Conservation (phyloP, 2,113 vertebrate genomes). For the Ceyx melanurus region DNA sequence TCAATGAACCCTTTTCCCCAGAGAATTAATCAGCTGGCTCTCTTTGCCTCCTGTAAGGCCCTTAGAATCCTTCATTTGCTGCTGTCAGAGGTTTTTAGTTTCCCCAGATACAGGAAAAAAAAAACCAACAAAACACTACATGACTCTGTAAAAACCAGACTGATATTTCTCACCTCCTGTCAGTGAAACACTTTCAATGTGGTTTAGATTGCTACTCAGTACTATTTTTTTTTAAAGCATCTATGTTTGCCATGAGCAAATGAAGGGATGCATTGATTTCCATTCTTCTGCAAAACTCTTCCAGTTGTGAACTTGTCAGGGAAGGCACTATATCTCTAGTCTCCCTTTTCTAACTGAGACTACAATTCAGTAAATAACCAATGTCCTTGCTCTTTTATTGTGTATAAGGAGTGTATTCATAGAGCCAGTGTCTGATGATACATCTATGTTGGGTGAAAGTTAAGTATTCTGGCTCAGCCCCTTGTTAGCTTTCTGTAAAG, state of each 20-base stretch:
- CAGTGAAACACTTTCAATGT: neutral
- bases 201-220: neutral
- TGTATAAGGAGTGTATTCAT: neutral
- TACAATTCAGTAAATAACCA: neutral
- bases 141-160: neutral
- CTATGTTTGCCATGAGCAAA: neutral
- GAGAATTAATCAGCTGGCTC: neutral
- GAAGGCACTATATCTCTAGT: neutral
- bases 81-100: neutral
- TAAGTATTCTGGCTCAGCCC: neutral
- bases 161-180: neutral
- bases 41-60: fast-evolving
- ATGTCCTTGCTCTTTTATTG: neutral
- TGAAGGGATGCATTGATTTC: neutral
- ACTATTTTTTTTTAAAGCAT: neutral
- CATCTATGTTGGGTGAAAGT: fast-evolving
- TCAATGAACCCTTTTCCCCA: neutral
- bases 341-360: neutral
- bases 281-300: neutral
- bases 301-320: neutral
- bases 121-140: neutral
- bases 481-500: neutral
- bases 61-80: neutral
- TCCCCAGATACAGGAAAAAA: neutral
- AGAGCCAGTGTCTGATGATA: neutral